Evolutionary conservation across 2,113 vertebrate species (phyloP), one percentile per base, ranked within the genome.

Genomic region (Leucosticte australis): DNA sequence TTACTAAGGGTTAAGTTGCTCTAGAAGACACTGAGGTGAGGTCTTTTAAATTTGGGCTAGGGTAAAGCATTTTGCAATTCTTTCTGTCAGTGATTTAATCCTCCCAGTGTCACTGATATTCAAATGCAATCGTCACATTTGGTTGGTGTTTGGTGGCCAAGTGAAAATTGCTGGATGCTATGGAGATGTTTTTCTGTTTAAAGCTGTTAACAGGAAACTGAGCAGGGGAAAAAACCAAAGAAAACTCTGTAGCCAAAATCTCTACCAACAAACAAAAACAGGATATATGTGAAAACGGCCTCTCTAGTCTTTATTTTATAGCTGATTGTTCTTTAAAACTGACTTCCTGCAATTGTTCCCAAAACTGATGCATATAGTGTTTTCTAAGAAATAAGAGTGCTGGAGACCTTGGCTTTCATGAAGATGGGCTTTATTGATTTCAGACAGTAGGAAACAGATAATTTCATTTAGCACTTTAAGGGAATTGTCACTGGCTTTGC

Each of bases 311-410:
- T 75, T 84, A n/a, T 59, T 93, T 83, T 81, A 78, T 64, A 70
- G 55, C 39, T 89, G 53, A 16, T 81, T 71, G 24, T 89, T 83
- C 9, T 2, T 83, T 88, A 70, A 77, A 79, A 41, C 50, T 35
- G 28, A 44, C 56, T 96, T 97, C 94, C 96, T 89, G 86, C 35
- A 42, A 75, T 92, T 95, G 83, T 97, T 96, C 53, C 68, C 39
- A 9, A 44, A 83, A 39, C 30, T 18, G 55, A 69, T 81, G 27
- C 10, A 10, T 65, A 37, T 33, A 69, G 30, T 21, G 4, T 55
- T 69, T 94, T 70, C 44, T 60, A 76, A 87, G 52, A 73, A 93
- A 46, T 35, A 41, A 62, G 87, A 76, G 9, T 74, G 22, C n/a
- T 69, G 28, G 52, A 63, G 42, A 27, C 35, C 63, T 90, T 74